Evolutionary conservation across 1,140 invertebrate species (phyloP).

Genomic region (Zophobas atratus): DNA sequence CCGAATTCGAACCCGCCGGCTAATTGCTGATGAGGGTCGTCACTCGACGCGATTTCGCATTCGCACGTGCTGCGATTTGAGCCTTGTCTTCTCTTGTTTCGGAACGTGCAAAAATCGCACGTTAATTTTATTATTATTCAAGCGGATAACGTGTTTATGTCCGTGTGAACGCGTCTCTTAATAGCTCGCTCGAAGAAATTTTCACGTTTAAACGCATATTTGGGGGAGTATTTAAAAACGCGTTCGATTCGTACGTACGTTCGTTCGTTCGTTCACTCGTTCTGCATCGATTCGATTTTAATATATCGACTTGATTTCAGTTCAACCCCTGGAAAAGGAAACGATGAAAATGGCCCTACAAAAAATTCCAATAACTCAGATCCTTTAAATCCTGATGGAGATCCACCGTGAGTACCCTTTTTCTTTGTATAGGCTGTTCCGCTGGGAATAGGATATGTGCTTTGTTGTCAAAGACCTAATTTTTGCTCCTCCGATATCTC

Average conservation of each 20-base stretch:
- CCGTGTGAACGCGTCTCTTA: too few species aligned
- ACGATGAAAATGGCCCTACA: slow-evolving; percentile 75
- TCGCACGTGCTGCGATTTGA: too few species aligned
- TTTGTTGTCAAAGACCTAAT: neutral
- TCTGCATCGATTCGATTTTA: slow-evolving; percentile 14
- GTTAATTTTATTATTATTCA: too few species aligned
- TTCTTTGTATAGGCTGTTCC: neutral
- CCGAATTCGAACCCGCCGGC: neutral
- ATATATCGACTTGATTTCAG: slow-evolving; percentile 65
- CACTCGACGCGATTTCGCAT: neutral
- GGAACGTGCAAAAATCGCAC: too few species aligned
- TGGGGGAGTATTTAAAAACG: too few species aligned
- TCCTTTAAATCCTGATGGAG: slow-evolving; percentile 73
- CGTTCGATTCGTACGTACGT: too few species aligned
- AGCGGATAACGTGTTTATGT: too few species aligned
- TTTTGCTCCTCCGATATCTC: neutral
- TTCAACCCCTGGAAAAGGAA: slow-evolving; percentile 75
- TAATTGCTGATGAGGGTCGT: neutral
- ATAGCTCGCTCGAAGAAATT: too few species aligned
- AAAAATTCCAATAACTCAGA: slow-evolving; percentile 75
- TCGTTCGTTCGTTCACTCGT: neutral
- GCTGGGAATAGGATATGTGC: neutral
- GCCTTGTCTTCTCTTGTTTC: too few species aligned
- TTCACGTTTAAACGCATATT: too few species aligned
- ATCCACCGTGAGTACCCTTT: slow-evolving; percentile 74